phyloP scores from a whole-genome alignment of 1,140 invertebrate genomes.

The Drosophila tsacasi region DNA sequence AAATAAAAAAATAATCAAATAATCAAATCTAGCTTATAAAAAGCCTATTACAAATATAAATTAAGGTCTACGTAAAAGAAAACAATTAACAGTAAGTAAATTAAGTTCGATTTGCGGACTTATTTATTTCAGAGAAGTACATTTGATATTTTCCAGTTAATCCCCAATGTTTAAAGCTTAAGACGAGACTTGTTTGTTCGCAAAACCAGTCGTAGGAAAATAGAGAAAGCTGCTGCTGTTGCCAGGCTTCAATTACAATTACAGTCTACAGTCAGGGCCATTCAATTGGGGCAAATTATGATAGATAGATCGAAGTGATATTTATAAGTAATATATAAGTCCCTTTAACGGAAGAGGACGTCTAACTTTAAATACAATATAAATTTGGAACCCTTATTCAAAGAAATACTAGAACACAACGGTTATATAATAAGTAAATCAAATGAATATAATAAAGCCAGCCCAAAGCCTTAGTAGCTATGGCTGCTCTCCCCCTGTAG shows the following conservation, averaged over 20 bases:
- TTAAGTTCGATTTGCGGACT: background rate
- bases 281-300: background rate
- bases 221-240: slow-evolving; percentile 25
- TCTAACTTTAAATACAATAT: too few relatives aligned
- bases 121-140: background rate
- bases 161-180: background rate
- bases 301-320: too few relatives aligned
- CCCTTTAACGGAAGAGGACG: too few relatives aligned
- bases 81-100: background rate
- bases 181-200: slow-evolving; percentile 20
- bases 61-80: background rate
- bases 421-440: too few relatives aligned
- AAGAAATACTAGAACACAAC: too few relatives aligned
- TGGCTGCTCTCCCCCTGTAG: too few relatives aligned
- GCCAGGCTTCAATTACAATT: slow-evolving; percentile 9
- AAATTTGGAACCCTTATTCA: too few relatives aligned
- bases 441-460: too few relatives aligned
- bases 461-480: too few relatives aligned
- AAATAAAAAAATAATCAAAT: too few relatives aligned
- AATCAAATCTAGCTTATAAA: background rate
- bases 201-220: slow-evolving; percentile 19
- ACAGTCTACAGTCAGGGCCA: slow-evolving; percentile 1
- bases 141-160: background rate
- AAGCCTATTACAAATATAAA: background rate
- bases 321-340: too few relatives aligned